These are phyloP conservation scores for Psilopogon haemacephalus DNA, from an alignment of 2,113 vertebrate genomes.

Conservation along the genomic window DNA sequence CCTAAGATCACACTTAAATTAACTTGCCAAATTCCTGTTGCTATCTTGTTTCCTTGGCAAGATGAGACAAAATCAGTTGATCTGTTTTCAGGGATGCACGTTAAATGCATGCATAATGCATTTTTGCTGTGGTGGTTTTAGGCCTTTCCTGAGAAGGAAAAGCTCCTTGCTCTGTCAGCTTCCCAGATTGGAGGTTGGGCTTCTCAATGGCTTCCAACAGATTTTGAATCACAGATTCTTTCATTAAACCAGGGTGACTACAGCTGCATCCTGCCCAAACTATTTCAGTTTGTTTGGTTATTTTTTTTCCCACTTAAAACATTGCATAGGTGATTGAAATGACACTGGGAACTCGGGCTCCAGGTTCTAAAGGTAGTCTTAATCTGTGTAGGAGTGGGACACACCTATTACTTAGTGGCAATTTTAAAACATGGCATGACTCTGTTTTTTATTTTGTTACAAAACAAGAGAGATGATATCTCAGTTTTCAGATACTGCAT, in stretches of 20 bases:
- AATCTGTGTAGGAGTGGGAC: background rate
- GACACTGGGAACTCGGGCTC: background rate
- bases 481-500: background rate
- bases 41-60: background rate
- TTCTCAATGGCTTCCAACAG: background rate
- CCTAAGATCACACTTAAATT: background rate
- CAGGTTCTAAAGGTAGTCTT: background rate
- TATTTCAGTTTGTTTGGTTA: background rate
- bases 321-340: background rate
- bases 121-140: background rate
- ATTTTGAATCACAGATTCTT: background rate
- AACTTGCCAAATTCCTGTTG: background rate
- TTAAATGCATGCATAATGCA: no score
- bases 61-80: background rate
- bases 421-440: background rate
- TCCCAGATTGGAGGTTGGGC: background rate
- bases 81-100: background rate
- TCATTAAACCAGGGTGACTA: background rate
- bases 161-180: background rate
- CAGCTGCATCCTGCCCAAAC: background rate
- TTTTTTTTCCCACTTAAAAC: background rate
- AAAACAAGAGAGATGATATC: background rate
- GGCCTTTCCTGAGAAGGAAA: background rate
- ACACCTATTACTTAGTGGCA: background rate
- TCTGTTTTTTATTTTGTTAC: background rate